Evolutionary conservation across 2,113 vertebrate species (phyloP), one percentile per base, ranked within the genome.

Genomic region (Callipepla squamata): DNA sequence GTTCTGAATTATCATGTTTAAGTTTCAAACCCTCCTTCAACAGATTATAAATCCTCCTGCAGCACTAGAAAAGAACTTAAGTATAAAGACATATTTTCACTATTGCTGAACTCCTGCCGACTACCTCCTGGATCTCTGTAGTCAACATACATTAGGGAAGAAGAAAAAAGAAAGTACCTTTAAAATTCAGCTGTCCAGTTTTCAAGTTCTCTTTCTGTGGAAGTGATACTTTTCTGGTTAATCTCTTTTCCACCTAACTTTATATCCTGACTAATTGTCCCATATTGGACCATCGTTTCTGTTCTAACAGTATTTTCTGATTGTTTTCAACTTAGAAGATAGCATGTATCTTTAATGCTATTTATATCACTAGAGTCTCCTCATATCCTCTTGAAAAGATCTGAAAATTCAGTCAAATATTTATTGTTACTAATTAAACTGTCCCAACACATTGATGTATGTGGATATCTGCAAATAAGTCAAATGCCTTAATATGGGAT

Each of bases 41-140:
- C 81, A 77, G 81, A 38, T 85, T 91, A 76, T 91, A 91, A 96
- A 91, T 92, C 32, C 25, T 85, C 4, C 22, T 70, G 69, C 42
- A 28, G 19, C 38, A 59, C 21, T 84, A 58, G 55, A 80, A 89
- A 82, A 30, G 9, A 73, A 9, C 6, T 55, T 67, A 74, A 28
- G 22, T 47, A 25, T 51, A 74, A 87, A 80, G 38, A 25, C 1
- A 9, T 61, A 19, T 80, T 93, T 94, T 92, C 85, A 12, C 68
- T 78, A 6, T 51, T 47, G 32, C 18, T 80, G 79, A 93, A 74
- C 45, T 89, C 61, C 51, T 61, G 47, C 34, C 83, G 73, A 78
- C 23, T 92, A 32, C 48, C 15, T 69, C 45, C 62, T 80, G 32
- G 47, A 2, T 15, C 4, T 85, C 17, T 6, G 3, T 21, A 87